Evolutionary conservation across 2,797 vertebrate species (phyloP).

Genomic region (Oreochromis grahami): DNA sequence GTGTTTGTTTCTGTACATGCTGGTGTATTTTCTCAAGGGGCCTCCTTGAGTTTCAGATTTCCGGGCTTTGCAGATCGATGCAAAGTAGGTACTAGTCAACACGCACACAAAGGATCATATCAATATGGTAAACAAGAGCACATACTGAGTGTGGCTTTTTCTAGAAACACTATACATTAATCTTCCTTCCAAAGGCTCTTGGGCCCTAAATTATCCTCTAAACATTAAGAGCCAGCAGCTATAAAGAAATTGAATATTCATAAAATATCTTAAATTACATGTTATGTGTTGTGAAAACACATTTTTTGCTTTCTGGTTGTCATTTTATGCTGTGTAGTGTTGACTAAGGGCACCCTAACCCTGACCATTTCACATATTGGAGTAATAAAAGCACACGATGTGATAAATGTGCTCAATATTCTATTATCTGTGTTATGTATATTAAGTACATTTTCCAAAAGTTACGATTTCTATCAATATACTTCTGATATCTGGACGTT

Average conservation of each 20-base stretch:
- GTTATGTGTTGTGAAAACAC: not conserved
- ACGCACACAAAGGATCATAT: constrained; percentile 25
- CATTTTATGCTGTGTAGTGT: not conserved
- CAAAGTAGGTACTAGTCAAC: constrained; percentile 49
- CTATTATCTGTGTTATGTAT: not conserved
- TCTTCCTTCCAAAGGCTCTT: not conserved
- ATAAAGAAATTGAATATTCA: not conserved
- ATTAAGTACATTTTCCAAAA: not conserved
- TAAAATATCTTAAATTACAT: not conserved
- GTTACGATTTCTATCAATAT: not conserved
- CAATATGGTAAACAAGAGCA: constrained; percentile 50
- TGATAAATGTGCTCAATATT: not conserved
- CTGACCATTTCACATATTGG: not conserved
- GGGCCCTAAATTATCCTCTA: not conserved
- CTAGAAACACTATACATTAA: constrained; percentile 20
- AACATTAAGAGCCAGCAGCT: not conserved
- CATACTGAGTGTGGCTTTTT: constrained; percentile 8
- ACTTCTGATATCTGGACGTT: not conserved
- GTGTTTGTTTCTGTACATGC: constrained; percentile 13
- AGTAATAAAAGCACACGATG: not conserved
- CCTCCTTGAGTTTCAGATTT: constrained; percentile 59
- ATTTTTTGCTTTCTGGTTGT: not conserved
- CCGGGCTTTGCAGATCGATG: constrained; percentile 67
- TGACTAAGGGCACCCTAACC: not conserved
- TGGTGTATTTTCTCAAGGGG: constrained; percentile 51